Conservation (phyloP, 2,888 invertebrate genomes). For the Macrosoma leucophasiata region DNA sequence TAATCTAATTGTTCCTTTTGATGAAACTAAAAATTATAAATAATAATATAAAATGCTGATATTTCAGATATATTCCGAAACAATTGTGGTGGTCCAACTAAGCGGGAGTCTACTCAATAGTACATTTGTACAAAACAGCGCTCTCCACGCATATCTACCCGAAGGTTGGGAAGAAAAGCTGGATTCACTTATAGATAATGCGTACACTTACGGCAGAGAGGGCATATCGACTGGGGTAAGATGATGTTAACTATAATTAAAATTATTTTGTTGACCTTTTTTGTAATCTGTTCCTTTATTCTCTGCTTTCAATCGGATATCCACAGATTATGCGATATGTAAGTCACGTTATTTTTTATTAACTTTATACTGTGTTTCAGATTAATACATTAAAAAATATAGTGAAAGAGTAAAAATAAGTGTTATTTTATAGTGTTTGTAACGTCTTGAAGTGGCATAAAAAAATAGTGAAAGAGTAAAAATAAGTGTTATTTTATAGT, state of each 20-base stretch:
- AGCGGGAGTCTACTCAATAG: slow-evolving; percentile 92
- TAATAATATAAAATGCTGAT: slow-evolving; percentile 4
- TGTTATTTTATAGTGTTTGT: too few relatives aligned
- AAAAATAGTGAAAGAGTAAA: too few relatives aligned
- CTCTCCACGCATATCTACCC: slow-evolving; percentile 88
- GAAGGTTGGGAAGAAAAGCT: slow-evolving; percentile 89
- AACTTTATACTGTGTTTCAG: neutral
- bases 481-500: too few relatives aligned
- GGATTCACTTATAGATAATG: slow-evolving; percentile 93
- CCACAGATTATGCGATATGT: slow-evolving; percentile 32
- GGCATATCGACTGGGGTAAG: slow-evolving; percentile 90
- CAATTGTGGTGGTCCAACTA: slow-evolving; percentile 92
- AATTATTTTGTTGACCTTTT: slow-evolving; percentile 13
- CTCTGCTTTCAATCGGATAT: slow-evolving; percentile 22
- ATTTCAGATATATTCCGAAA: slow-evolving; percentile 92
- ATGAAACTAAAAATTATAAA: too few relatives aligned
- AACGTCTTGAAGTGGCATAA: too few relatives aligned
- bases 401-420: too few relatives aligned
- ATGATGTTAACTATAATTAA: slow-evolving; percentile 15
- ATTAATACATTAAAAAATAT: neutral
- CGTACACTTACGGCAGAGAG: slow-evolving; percentile 93
- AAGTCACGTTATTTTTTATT: slow-evolving; percentile 23
- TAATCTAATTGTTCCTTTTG: too few relatives aligned
- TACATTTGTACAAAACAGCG: slow-evolving; percentile 92
- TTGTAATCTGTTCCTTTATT: slow-evolving; percentile 18